These are phyloP conservation scores for Anticlea derivata DNA, from an alignment of 2,888 invertebrate species.

Conservation along the genomic window DNA sequence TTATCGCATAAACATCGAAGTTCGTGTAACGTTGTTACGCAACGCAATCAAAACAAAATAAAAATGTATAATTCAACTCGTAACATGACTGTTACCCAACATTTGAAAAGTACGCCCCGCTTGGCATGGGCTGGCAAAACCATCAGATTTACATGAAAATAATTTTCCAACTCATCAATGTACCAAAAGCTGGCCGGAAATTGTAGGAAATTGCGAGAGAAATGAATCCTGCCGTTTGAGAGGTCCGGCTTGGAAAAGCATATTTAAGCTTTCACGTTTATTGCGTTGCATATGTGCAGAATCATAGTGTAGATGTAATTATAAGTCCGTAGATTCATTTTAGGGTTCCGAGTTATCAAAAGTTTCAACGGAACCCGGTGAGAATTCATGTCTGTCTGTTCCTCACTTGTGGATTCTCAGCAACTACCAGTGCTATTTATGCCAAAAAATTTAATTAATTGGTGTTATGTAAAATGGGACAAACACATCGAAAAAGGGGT, in stretches of 20 bases:
- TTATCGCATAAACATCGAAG: not conserved
- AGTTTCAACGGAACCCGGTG: too few species aligned
- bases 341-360: too few species aligned
- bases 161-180: conserved; percentile 72
- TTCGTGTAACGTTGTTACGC: not conserved
- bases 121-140: conserved; percentile 1
- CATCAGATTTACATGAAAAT: conserved; percentile 55
- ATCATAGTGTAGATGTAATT: not conserved
- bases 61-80: not conserved
- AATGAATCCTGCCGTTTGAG: conserved; percentile 78
- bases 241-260: conserved; percentile 58
- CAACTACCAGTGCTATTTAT: too few species aligned
- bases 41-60: not conserved
- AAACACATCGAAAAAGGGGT: too few species aligned
- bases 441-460: too few species aligned
- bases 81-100: not conserved
- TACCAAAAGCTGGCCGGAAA: conserved; percentile 78
- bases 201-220: conserved; percentile 84
- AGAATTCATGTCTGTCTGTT: too few species aligned
- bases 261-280: conserved; percentile 43
- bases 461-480: too few species aligned
- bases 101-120: not conserved
- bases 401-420: too few species aligned
- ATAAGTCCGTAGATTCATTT: not conserved
- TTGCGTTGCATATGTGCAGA: conserved; percentile 20